Percentiles rank a stretch among this genome's conserved stretches.
phyloP scores from a whole-genome alignment of 2,888 invertebrate genomes.

The Coleophora deauratella region DNA sequence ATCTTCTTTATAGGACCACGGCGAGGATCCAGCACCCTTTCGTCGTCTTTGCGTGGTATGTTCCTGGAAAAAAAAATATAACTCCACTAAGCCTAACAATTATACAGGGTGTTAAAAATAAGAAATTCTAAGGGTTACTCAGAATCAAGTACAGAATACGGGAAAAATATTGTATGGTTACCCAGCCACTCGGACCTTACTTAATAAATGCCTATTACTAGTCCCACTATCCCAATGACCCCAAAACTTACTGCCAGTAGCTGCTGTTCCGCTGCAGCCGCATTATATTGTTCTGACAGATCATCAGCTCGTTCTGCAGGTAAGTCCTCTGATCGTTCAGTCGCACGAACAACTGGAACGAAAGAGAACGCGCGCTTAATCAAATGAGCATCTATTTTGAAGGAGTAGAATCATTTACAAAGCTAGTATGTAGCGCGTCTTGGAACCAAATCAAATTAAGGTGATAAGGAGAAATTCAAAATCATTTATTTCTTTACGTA shows the following conservation, averaged over 20 bases:
- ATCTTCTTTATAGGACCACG: constrained; percentile 64
- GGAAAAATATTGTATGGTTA: too few relatives aligned
- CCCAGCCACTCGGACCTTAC: too few relatives aligned
- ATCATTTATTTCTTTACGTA: too few relatives aligned
- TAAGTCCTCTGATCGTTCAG: constrained; percentile 68
- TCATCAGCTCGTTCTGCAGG: constrained; percentile 64
- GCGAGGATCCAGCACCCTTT: constrained; percentile 65
- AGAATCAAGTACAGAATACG: too few relatives aligned
- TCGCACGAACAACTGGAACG: constrained; percentile 52
- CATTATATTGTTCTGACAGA: constrained; percentile 63
- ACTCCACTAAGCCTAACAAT: constrained; percentile 5
- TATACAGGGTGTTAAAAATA: too few relatives aligned
- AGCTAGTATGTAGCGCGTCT: too few relatives aligned
- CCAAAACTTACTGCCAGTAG: constrained; percentile 39
- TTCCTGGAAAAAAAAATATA: constrained; percentile 46
- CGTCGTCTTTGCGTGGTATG: constrained; percentile 50
- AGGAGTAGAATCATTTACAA: too few relatives aligned
- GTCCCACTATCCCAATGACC: too few relatives aligned
- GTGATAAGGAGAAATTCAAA: too few relatives aligned
- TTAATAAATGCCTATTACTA: too few relatives aligned
- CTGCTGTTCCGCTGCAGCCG: constrained; percentile 54
- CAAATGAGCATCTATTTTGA: not conserved
- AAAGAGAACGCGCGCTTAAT: not conserved
- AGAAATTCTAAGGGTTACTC: too few relatives aligned
- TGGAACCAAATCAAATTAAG: too few relatives aligned